These are phyloP conservation scores for Sebastes fasciatus DNA, from an alignment of 2,113 vertebrate species.

Conservation along the genomic window DNA sequence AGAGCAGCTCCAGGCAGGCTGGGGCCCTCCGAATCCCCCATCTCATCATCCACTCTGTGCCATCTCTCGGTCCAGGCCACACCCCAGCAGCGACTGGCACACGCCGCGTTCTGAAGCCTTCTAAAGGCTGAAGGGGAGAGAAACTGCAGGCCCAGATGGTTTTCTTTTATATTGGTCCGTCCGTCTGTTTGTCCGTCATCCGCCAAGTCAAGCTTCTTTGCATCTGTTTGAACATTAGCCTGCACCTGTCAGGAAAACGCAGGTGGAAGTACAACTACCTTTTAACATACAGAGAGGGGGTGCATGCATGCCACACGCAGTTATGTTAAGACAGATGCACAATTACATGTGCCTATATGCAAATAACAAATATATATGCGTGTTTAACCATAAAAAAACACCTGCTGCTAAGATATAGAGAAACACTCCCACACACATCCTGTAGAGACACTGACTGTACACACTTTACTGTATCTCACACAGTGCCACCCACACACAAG, in stretches of 20 bases:
- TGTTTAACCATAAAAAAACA: constrained; percentile 48
- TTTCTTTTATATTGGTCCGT: constrained; percentile 42
- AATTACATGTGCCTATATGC: constrained; percentile 39
- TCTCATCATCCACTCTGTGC: constrained; percentile 58
- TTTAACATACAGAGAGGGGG: constrained; percentile 19
- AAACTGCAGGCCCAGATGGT: constrained; percentile 52
- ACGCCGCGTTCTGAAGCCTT: constrained; percentile 28
- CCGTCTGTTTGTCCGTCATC: constrained; percentile 36
- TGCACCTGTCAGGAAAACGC: constrained; percentile 38
- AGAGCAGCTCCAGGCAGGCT: constrained; percentile 58
- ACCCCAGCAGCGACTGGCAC: constrained; percentile 65
- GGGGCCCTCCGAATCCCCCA: constrained; percentile 47
- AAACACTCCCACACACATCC: constrained; percentile 55
- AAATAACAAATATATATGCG: constrained; percentile 47
- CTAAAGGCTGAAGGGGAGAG: constrained; percentile 32
- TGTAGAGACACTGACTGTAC: constrained; percentile 21
- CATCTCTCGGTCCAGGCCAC: constrained; percentile 52
- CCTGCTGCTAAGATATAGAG: constrained; percentile 36
- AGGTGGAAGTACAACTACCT: constrained; percentile 52
- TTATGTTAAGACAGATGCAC: constrained; percentile 40
- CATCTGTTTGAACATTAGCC: constrained; percentile 57
- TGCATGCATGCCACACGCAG: constrained; percentile 40
- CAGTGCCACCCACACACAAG: constrained; percentile 52
- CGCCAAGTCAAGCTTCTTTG: constrained; percentile 22
- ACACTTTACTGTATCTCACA: constrained; percentile 33